These are phyloP conservation scores for Chrysolina haemoptera DNA, from an alignment of 2,888 invertebrate genomes.

Conservation along the genomic window DNA sequence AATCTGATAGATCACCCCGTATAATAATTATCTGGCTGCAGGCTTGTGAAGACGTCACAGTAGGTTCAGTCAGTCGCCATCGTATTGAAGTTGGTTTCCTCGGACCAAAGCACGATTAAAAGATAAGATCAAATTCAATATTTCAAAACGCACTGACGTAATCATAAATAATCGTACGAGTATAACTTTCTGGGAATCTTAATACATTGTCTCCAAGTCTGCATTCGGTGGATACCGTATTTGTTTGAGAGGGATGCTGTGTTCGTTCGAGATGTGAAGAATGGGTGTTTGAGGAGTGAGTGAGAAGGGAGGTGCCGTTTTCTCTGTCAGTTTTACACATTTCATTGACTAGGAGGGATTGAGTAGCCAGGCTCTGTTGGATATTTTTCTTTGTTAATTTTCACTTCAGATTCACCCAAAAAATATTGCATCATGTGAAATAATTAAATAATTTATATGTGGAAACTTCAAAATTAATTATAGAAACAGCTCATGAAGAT, in stretches of 20 bases:
- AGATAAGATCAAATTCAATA: conserved; percentile 64
- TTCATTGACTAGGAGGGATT: too few species aligned
- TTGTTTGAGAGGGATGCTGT: not conserved
- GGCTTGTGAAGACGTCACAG: conserved; percentile 29
- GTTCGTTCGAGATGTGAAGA: too few species aligned
- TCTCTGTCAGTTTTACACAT: too few species aligned
- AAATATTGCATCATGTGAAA: too few species aligned
- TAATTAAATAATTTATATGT: too few species aligned
- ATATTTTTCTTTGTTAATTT: too few species aligned
- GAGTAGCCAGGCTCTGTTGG: too few species aligned
- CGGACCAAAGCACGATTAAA: conserved; percentile 51
- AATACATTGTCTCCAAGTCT: conserved; percentile 58
- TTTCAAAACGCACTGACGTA: conserved; percentile 60
- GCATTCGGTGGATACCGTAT: conserved; percentile 17
- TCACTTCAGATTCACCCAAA: too few species aligned
- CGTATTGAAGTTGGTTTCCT: conserved; percentile 28
- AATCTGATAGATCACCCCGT: conserved; percentile 1
- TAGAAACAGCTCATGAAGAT: too few species aligned
- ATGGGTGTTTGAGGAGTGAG: too few species aligned
- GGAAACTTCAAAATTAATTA: too few species aligned
- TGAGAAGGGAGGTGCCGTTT: too few species aligned
- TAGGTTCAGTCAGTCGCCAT: conserved; percentile 34
- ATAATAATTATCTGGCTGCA: conserved; percentile 23
- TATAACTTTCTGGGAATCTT: conserved; percentile 65
- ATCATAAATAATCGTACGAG: conserved; percentile 63